phyloP scores from a whole-genome alignment of 92 coral and sea anemone genomes.

The Anthopleura xanthogrammica region DNA sequence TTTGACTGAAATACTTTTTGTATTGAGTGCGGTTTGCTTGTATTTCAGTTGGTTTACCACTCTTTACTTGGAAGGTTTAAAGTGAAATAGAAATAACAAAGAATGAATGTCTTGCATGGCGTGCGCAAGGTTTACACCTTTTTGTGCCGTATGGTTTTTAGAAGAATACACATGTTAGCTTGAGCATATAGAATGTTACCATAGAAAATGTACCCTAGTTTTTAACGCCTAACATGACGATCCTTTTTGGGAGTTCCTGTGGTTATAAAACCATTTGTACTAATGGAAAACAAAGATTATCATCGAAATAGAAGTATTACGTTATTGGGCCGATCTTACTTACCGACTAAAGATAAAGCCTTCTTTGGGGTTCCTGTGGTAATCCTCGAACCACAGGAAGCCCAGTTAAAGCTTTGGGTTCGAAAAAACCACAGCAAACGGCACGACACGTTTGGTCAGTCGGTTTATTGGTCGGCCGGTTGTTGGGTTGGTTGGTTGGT shows the following conservation, averaged over 20 bases:
- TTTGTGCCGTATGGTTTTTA: not conserved
- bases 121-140: not conserved
- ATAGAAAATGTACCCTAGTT: not conserved
- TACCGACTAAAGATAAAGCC: not conserved
- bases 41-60: no score
- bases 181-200: no score
- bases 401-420: not conserved
- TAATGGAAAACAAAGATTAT: not conserved
- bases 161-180: not conserved
- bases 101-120: not conserved
- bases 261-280: not conserved
- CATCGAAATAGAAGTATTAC: no score
- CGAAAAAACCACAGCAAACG: not conserved
- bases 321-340: not conserved
- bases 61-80: no score
- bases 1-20: no score
- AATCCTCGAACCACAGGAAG: not conserved
- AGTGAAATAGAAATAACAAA: no score
- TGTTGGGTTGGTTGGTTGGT: no score
- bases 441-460: not conserved
- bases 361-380: constrained; percentile 1
- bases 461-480: no score
- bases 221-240: not conserved
- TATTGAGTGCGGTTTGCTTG: no score
- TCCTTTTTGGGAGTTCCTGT: not conserved